These are phyloP conservation scores for Geotrypetes seraphini DNA, from an alignment of 2,797 vertebrate species.

Conservation along the genomic window DNA sequence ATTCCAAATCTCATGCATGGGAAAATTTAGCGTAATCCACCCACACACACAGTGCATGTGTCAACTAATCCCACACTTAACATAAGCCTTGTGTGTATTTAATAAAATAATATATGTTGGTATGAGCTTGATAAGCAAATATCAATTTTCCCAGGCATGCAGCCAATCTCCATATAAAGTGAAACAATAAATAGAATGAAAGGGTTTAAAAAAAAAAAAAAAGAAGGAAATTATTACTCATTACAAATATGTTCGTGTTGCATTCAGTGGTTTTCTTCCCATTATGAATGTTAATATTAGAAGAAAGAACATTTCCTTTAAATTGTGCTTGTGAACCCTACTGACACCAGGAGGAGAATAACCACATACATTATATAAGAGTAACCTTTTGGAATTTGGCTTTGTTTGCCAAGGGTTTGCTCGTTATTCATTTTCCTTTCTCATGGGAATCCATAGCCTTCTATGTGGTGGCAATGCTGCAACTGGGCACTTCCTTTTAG, in stretches of 20 bases:
- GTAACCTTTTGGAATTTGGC: constrained; percentile 29
- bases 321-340: constrained; percentile 46
- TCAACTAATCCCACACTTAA: constrained; percentile 20
- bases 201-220: constrained; percentile 53
- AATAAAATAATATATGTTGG: constrained; percentile 26
- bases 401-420: constrained; percentile 36
- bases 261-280: constrained; percentile 33
- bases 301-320: constrained; percentile 55
- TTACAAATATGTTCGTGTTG: constrained; percentile 41
- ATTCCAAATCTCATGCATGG: constrained; percentile 34
- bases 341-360: constrained; percentile 33
- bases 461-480: no score
- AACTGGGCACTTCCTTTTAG: no score
- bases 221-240: constrained; percentile 56
- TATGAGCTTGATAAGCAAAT: constrained; percentile 35
- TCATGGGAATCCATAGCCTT: no score
- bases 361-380: constrained; percentile 36
- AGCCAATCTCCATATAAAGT: constrained; percentile 35
- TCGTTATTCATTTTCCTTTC: no score
- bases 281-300: constrained; percentile 52
- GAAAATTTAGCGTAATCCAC: constrained; percentile 39
- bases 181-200: constrained; percentile 49
- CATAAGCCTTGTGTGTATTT: constrained; percentile 13
- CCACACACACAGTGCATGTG: constrained; percentile 26
- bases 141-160: constrained; percentile 34